Base-by-base conservation (phyloP, 92 coral and sea anemone species). In the Scolanthus callimorphus region DNA sequence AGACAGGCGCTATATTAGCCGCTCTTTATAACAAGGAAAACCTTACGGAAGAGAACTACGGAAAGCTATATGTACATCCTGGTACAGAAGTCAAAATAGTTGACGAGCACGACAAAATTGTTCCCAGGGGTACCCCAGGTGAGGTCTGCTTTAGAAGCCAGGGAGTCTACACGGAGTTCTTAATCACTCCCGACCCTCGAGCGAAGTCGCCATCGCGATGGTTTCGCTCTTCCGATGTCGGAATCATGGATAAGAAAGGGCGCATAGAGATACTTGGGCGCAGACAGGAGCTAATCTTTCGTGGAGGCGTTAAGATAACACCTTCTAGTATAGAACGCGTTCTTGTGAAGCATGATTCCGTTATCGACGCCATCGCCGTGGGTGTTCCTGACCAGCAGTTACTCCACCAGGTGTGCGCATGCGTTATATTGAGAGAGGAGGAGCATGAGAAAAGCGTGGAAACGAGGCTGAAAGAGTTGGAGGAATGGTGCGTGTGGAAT, bases 351-450 rank as follows among this genome's bases (percentile, higher is more conserved):
- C 58, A 59, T 31, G 66, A 66, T 20, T 20, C 24, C 15, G 67
- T 69, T 17, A 20, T 54, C 34, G 22, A 2, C 10, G 76, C 31
- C 17, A 25, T 24, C 1, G 49, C 59, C 3, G 26, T 69, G 11
- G 67, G 58, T 0, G 65, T 58, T 26, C 76, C 76, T 0, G 76
- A 69, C 31, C 27, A 59, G 29, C 68, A 50, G 34, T 43, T 69
- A 20, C 11, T 8, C 57, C 59, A 69, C 39, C 66, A 69, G 49
- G 49, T 49, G 29, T 69, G 76, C 76, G 68, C 76, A 69, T 69
- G 67, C 43, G 59, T 69, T 12, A 59, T 69, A 26, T 39, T 49
- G 3, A 28, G 57, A 11, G 17, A 50, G 22, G 45, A 38, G 10
- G 10, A 10, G n/a, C n/a, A n/a, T n/a, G n/a, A n/a, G n/a, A n/a